Base-by-base conservation (phyloP, 2,888 invertebrate genomes). In the Sclerodermus sp. region DNA sequence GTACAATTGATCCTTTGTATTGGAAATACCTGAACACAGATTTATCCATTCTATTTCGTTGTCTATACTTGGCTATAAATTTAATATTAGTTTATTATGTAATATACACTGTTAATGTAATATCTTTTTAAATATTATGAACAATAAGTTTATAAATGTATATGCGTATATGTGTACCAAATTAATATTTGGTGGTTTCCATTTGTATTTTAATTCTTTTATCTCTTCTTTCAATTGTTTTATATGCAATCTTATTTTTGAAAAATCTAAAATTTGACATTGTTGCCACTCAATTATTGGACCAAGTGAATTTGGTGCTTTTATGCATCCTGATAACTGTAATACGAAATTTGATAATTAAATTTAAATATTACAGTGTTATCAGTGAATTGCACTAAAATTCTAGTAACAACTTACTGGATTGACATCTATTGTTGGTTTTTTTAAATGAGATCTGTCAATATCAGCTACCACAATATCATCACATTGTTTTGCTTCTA, bases 211-310 rank as follows among this genome's bases (percentile, higher is more conserved):
- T 18, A 45, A 47, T 34, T 60, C 60, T 39, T 64, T 57, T 50
- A 70, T 68, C 51, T 69, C 64, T 16, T 66, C 60, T 44, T 66
- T 66, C 8, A 77, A 30, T 44, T 67, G 66, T 2, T 71, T 65
- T 47, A 85, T 68, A 46, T 84, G 83, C 70, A 83, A 78, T 66
- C 88, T 81, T 2, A 86, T 70, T 37, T 84, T 78, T 6, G 85
- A 84, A 75, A 90, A 90, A 62, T 89, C 84, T 8, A 84, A 82
- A 1, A 88, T 79, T 76, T 89, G 87, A 51, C 82, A 78, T 51
- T 83, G 81, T 76, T 89, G 88, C 89, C 90, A 90, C 66, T 86
- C 83, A 38, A 71, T 46, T 1, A 80, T 79, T 1, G 84, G 85
- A 15, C 69, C 51, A 31, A 80, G 57, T 14, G 62, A 59, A 2